Percentiles rank a stretch among this genome's conserved stretches.
Evolutionary conservation across 2,797 vertebrate genomes (phyloP).

Genomic region (Danio jaintianensis): DNA sequence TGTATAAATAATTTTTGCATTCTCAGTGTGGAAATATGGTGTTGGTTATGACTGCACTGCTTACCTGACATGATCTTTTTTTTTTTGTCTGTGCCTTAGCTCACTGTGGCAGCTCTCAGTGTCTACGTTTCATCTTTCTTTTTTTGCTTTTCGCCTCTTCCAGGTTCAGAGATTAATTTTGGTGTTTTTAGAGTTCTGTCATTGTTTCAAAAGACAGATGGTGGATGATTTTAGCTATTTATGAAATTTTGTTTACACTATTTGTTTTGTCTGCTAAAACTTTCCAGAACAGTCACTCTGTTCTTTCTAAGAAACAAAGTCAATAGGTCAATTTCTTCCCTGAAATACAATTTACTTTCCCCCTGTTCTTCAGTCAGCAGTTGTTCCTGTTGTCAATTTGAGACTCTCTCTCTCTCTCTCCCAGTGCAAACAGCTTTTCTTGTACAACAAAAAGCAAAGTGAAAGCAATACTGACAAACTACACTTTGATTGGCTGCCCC

Average conservation of each 20-base stretch:
- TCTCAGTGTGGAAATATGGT: conserved; percentile 1
- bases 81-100: no score
- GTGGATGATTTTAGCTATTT: background rate
- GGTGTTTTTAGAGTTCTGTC: conserved; percentile 3
- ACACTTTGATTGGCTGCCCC: conserved; percentile 29
- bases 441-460: conserved; percentile 12
- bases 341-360: conserved; percentile 38
- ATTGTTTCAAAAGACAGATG: conserved; percentile 7
- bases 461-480: conserved; percentile 32
- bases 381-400: conserved; percentile 38
- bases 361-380: conserved; percentile 41
- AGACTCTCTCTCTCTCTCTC: background rate
- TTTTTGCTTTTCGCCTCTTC: background rate
- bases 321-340: conserved; percentile 46
- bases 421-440: conserved; percentile 26
- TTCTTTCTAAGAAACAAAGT: conserved; percentile 21
- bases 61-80: background rate
- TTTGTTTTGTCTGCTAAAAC: conserved; percentile 20
- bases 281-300: conserved; percentile 2
- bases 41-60: background rate
- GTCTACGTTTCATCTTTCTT: background rate
- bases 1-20: background rate
- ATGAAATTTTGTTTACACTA: conserved; percentile 10
- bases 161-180: background rate
- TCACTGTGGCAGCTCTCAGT: no score